A percentile compares a stretch with the other conserved stretches of the same genome.
Evolutionary conservation across 2,113 vertebrate genomes (phyloP).

Genomic region (Xiphophorus maculatus): DNA sequence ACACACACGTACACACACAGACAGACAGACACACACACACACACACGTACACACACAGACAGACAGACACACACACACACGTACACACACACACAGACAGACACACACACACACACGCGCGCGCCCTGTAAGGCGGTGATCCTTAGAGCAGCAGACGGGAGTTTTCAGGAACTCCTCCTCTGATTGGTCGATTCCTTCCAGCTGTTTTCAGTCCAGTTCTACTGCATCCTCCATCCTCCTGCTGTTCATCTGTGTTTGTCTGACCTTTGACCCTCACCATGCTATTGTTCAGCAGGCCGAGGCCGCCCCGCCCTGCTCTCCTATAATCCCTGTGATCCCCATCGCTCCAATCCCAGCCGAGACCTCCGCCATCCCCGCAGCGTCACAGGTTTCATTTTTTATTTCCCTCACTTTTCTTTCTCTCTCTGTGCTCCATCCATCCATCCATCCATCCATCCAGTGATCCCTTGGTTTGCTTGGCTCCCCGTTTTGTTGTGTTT

Average conservation of each 20-base stretch:
- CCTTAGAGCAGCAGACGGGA: conserved; percentile 40
- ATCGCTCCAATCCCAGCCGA: conserved; percentile 92
- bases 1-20: conserved; percentile 4
- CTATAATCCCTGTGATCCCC: conserved; percentile 95
- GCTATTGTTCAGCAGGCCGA: conserved; percentile 93
- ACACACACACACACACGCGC: background rate
- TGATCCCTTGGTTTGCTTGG: background rate
- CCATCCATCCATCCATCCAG: conserved; percentile 7
- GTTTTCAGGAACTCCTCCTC: conserved; percentile 7
- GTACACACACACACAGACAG: too few relatives aligned
- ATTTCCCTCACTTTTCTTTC: conserved; percentile 48
- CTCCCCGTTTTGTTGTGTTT: conserved; percentile 48
- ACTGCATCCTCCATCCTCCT: conserved; percentile 13
- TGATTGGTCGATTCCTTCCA: conserved; percentile 21
- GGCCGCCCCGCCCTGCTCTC: conserved; percentile 88
- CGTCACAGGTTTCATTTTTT: conserved; percentile 87
- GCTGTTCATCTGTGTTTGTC: conserved; percentile 58
- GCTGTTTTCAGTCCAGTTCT: conserved; percentile 12
- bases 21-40: background rate
- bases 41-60: background rate
- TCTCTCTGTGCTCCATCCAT: conserved; percentile 11
- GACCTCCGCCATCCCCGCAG: conserved; percentile 87
- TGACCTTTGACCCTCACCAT: conserved; percentile 76
- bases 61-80: too few relatives aligned
- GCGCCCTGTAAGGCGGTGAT: conserved; percentile 13